Base-by-base conservation (phyloP, 1,140 invertebrate genomes). In the Dinoponera quadriceps region DNA sequence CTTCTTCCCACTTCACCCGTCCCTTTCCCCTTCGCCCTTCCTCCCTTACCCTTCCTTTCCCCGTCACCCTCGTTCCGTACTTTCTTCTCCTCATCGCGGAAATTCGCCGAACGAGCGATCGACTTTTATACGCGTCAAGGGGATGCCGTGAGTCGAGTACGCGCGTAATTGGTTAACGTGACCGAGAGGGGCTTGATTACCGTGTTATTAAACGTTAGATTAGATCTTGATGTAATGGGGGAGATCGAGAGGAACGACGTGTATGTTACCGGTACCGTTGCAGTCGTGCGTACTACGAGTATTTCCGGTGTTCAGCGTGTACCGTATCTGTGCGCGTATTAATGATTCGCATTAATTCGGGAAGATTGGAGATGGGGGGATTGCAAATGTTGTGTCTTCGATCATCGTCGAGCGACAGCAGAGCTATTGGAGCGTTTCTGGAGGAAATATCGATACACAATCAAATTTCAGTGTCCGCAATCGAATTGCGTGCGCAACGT, bases 201-300 rank as follows among this genome's bases (percentile, higher is more conserved):
- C 51, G 75, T 48, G 65, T 80, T 80, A 71, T 80, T 80, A 80
- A 80, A 80, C 51, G 51, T 80, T 69, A 80, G 63, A 78, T 78
- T 68, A 68, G 65, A 80, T 71, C 49, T 80, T 20, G 63, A 59
- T 25, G 51, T 80, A 80, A 80, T 48, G 33, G 3, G 22, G 33
- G 3, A 18, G n/a, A 80, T 80, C 65, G 44, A 68, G 38, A 80
- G n/a, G 16, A 80, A 59, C n/a, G 25, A 71, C 22, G 54, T 29
- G 18, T 11, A 25, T 51, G 44, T 63, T 71, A 38, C 18, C n/a
- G n/a, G 7, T 55, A 20, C 27, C 27, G 38, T 68, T n/a, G 65
- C 25, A n/a, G 20, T 14, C 65, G n/a, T 29, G 14, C 25, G 11
- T n/a, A 16, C 2, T 7, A 33, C 33, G 7, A 7, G 7, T 78